These are phyloP conservation scores for Brienomyrus longianalis DNA, from an alignment of 2,113 vertebrate species.

Conservation along the genomic window DNA sequence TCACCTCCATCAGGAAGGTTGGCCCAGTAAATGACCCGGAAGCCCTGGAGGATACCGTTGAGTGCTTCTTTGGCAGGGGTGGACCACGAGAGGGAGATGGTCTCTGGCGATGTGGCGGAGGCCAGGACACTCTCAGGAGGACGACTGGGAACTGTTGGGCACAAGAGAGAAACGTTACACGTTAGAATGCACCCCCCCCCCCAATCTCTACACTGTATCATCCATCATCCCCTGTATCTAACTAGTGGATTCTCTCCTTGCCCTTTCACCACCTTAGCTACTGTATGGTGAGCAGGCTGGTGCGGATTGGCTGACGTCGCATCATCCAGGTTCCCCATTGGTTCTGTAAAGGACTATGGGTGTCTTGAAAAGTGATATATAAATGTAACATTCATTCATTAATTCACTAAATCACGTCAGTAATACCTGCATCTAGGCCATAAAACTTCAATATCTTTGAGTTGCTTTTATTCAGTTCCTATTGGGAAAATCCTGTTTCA, in stretches of 20 bases:
- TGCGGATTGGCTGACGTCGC: too few relatives aligned
- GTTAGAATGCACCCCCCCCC: not conserved
- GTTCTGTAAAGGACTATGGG: too few relatives aligned
- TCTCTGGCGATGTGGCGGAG: constrained; percentile 87
- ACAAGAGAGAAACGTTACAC: not conserved
- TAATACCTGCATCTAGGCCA: not conserved
- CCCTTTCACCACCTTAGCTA: too few relatives aligned
- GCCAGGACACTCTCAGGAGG: constrained; percentile 93
- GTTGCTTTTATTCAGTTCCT: not conserved
- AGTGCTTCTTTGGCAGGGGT: constrained; percentile 82
- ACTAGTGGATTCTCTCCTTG: too few relatives aligned
- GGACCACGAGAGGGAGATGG: constrained; percentile 93
- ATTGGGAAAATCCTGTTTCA: not conserved
- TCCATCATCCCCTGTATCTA: too few relatives aligned
- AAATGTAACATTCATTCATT: too few relatives aligned
- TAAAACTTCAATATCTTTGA: not conserved
- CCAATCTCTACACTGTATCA: not conserved
- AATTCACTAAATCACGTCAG: not conserved
- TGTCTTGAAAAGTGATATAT: too few relatives aligned
- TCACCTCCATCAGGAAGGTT: constrained; percentile 95
- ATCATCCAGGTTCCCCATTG: too few relatives aligned
- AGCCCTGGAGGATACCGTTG: constrained; percentile 94
- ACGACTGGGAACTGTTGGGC: constrained; percentile 80
- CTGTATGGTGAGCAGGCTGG: too few relatives aligned
- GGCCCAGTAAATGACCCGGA: constrained; percentile 96